Base-by-base conservation (phyloP, 1,140 invertebrate species). In the Vanessa tameamea region DNA sequence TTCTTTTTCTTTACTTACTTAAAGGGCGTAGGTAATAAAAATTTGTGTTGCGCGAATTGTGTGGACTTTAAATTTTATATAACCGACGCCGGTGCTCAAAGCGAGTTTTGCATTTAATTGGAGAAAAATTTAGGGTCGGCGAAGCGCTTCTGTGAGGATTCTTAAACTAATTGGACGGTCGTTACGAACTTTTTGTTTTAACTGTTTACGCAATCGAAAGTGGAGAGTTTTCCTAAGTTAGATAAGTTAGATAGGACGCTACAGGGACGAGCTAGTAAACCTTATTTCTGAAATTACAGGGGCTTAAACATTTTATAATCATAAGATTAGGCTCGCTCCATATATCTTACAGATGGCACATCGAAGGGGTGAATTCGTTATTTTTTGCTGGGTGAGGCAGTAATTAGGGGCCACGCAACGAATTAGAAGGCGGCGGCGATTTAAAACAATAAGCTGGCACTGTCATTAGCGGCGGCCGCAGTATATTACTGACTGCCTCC, bases 21-120 rank as follows among this genome's bases (percentile, higher is more conserved):
- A 88, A 85, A 82, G 85, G 82, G 85, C 82, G 82, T 82, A 86
- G 82, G 89, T 89, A 91, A 91, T 92, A 92, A 92, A 92, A 92
- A 91, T 91, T 92, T 91, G 91, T 91, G 91, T 92, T 87, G 85
- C 91, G 89, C 89, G 88, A 92, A 92, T 92, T 92, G 86, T 91
- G 86, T 87, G 85, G 86, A 92, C 87, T 91, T 89, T 85, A 91
- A 91, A 91, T 90, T 92, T 90, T 91, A 91, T 91, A 90, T 89
- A 86, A 85, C 82, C 78, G 83, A 82, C 85, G 79, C 77, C 82
- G 82, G 82, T 84, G 82, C 80, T 78, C 74, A 81, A 80, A 80
- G 66, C 82, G 83, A 91, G 87, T 89, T 92, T 91, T 89, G 84
- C 89, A 91, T 92, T 92, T 92, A 91, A 92, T 92, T 91, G 88